Evolutionary conservation across 2,113 vertebrate genomes (phyloP), one percentile per base, ranked within the genome.

Genomic region (Petrocephalus zakoni): DNA sequence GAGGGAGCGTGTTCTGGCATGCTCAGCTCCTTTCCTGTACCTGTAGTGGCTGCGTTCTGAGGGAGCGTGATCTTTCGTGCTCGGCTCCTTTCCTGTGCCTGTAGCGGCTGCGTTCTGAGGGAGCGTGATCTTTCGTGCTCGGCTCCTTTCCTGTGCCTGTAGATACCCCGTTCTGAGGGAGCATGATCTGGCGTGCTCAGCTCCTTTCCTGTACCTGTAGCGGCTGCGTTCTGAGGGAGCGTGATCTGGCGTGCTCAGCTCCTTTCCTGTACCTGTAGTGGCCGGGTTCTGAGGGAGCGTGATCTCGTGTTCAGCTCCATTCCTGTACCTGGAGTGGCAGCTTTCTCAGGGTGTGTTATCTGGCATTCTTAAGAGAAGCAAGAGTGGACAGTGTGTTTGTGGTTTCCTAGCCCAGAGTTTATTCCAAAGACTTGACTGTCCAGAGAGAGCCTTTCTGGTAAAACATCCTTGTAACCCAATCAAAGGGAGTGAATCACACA

Each of bases 1-100:
- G 89, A 90, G 89, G 90, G 68, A 83, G 89, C 87, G 90, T 90
- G 81, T 17, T 19, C 72, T 78, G 72, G 4, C 37, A 2, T 78
- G 15, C 72, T 42, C 34, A 42, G 34, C 72, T 37, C 34, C 2
- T 55, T 21, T 68, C 61, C n/a, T 25, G 8, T 64, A 11, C n/a
- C n/a, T 25, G 9, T 10, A 64, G 9, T 64, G 9, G 58, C 58
- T 22, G 53, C 47, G 1, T 37, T 86, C 46, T 89, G 90, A 90
- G 78, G 90, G 83, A 83, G 89, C 84, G 90, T 90, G 81, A 17
- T 34, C 29, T 75, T 29, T 1, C 1, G 1, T 75, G 4, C 68
- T 75, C 29, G 34, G 68, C 5, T 5, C 0, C 29, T 75, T 17
- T 25, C n/a, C 61, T 2, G 61, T 13, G 10, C n/a, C 10, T 64